These are phyloP conservation scores for Aurelia coerulea DNA, from an alignment of 30 jellyfish, hydroid and myxozoan genomes.

Conservation along the genomic window DNA sequence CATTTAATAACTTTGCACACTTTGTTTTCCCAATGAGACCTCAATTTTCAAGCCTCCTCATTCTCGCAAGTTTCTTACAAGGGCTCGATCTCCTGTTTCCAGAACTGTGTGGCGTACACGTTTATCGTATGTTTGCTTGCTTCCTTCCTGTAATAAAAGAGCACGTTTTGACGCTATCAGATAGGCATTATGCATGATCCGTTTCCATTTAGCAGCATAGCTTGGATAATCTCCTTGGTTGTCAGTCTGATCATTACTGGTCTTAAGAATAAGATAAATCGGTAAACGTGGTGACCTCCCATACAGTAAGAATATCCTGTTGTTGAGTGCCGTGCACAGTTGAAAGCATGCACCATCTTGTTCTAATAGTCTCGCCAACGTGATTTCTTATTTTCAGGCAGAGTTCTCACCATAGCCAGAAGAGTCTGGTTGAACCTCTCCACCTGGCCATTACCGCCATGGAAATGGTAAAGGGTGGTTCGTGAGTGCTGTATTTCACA, in stretches of 20 bases:
- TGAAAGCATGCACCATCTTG: conserved; percentile 56
- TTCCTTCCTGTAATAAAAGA: conserved; percentile 7
- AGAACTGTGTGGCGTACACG: conserved; percentile 32
- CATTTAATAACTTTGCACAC: too few species aligned
- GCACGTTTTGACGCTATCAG: conserved; percentile 47
- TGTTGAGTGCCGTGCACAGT: conserved; percentile 41
- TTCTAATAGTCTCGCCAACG: conserved; percentile 43
- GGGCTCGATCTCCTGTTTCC: too few species aligned
- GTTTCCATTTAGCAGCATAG: conserved; percentile 19
- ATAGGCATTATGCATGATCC: conserved; percentile 19
- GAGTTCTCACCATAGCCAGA: conserved; percentile 47
- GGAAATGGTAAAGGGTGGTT: conserved; percentile 70
- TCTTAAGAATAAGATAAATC: conserved; percentile 21
- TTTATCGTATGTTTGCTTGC: conserved; percentile 17
- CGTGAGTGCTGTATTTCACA: conserved; percentile 57
- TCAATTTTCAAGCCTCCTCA: too few species aligned
- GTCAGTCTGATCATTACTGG: conserved; percentile 10
- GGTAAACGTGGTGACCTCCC: conserved; percentile 48
- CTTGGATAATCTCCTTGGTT: conserved; percentile 18
- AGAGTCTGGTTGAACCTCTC: conserved; percentile 58
- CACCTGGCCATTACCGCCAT: conserved; percentile 63
- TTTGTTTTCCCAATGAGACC: too few species aligned
- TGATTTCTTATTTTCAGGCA: conserved; percentile 57
- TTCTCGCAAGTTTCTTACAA: too few species aligned
- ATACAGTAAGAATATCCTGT: conserved; percentile 54